Evolutionary conservation across 1,140 invertebrate genomes (phyloP).

Genomic region (Dryas iulia): DNA sequence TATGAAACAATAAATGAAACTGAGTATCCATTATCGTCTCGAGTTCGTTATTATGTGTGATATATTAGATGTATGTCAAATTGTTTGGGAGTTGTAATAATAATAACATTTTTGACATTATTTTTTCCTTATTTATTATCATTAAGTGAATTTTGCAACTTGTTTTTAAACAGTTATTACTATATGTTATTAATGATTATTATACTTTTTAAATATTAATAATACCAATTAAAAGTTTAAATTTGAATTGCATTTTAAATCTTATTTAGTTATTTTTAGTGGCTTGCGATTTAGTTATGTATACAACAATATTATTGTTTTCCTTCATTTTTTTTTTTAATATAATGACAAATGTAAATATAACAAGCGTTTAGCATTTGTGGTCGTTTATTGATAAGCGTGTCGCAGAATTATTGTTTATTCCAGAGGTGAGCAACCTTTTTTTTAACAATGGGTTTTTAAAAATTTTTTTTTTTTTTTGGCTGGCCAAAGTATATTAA

Average conservation of each 20-base stretch:
- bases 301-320: not conserved
- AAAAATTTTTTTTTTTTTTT: too few species aligned
- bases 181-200: not conserved
- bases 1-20: slow-evolving; percentile 2
- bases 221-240: not conserved
- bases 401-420: not conserved
- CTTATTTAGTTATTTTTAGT: not conserved
- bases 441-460: too few species aligned
- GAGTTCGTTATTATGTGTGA: slow-evolving; percentile 39
- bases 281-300: not conserved
- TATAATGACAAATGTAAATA: slow-evolving; percentile 19
- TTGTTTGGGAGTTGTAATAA: not conserved
- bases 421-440: too few species aligned
- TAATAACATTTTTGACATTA: not conserved
- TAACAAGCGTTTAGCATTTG: not conserved
- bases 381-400: not conserved
- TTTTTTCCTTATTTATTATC: slow-evolving; percentile 4
- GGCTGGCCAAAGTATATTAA: too few species aligned
- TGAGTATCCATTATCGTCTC: slow-evolving; percentile 14
- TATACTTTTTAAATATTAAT: not conserved
- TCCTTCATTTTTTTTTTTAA: slow-evolving; percentile 18
- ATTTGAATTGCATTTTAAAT: not conserved
- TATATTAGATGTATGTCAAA: slow-evolving; percentile 41
- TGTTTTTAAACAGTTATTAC: slow-evolving; percentile 5
- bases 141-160: not conserved